A percentile compares a stretch with the other conserved stretches of the same genome.
Conservation (phyloP, 2,113 vertebrate genomes). For the Lagopus muta region DNA sequence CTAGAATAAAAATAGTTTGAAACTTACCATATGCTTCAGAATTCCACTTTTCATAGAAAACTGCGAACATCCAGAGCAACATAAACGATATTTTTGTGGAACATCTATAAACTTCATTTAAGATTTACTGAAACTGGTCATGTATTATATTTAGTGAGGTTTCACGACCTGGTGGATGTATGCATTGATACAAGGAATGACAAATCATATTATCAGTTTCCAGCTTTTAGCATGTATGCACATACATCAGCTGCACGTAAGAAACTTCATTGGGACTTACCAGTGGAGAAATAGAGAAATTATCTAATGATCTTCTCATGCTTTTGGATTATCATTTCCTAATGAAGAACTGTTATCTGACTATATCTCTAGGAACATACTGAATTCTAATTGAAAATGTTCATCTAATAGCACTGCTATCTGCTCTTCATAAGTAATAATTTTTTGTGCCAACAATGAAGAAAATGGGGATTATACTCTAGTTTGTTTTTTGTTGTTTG, state of each 20-base stretch:
- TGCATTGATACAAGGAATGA: neutral
- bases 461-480: neutral
- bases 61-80: neutral
- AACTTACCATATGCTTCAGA: neutral
- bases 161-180: neutral
- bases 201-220: neutral
- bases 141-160: neutral
- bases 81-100: neutral
- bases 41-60: neutral
- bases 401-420: neutral
- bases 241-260: neutral
- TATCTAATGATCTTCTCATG: neutral
- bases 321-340: neutral
- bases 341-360: neutral
- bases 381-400: neutral
- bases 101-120: neutral
- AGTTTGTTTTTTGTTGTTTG: neutral
- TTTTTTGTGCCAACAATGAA: neutral
- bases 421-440: neutral
- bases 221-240: neutral
- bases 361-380: neutral
- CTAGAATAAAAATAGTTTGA: neutral
- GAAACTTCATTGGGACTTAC: neutral
- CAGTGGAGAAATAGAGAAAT: neutral
- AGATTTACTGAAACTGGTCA: neutral